Evolutionary conservation across 1,140 invertebrate species (phyloP), one percentile per base, ranked within the genome.

Genomic region (Caerostris extrusa): DNA sequence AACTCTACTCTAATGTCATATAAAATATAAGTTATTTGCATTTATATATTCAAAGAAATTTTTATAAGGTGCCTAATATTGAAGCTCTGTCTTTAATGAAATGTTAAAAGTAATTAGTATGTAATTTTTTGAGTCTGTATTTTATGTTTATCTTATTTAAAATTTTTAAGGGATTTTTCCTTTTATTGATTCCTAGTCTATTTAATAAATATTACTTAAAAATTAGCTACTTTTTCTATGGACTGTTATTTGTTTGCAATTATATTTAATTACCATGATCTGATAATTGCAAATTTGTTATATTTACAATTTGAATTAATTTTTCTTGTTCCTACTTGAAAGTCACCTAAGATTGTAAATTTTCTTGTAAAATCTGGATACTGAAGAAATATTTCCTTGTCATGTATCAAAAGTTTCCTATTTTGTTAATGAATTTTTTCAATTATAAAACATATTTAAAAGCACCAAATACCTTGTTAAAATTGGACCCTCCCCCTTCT

Each of bases 381-480:
- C 53, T 85, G 53, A 85, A 67, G 60, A 90, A 90, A 94, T 55
- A 60, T 90, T 83, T 90, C 93, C 93, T 94, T 71, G 34, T 50
- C 69, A 71, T 34, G 69, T 71, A 90, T 90, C 88, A 90, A 90
- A 94, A 67, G 81, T 90, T 83, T 94, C 93, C 93, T 94, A 94
- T 94, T 94, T 94, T 94, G 88, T 90, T 90, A 90, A 90, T 85
- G 55, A 94, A 60, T 77, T 90, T 87, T 58, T 34, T 81, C 34
- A 82, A 61, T 60, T 91, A 71, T 93, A 55, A 64, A 81, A 82
- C 50, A 60, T 53, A 91, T 50, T 69, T 69, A 64, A 67, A 58
- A 87, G 64, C 83, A 93, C 82, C 85, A 93, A 69, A 56, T 94
- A 94, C 56, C 87, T 94, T 94, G 93, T 94, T 94, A 90, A 90